phyloP scores from a whole-genome alignment of 2,888 invertebrate genomes.

The Exocentrus adspersus region DNA sequence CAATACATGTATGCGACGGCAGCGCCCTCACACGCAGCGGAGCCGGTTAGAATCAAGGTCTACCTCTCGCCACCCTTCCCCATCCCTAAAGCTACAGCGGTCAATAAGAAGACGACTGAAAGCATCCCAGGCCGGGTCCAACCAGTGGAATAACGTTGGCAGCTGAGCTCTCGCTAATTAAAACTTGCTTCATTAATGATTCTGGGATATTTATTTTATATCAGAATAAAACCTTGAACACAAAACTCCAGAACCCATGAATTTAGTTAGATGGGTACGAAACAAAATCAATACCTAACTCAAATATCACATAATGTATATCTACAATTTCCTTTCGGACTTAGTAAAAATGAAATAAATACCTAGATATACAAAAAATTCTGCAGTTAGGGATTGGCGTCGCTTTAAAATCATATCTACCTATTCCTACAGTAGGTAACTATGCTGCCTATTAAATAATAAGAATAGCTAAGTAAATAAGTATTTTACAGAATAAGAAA shows the following conservation, averaged over 20 bases:
- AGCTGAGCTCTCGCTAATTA: slow-evolving; percentile 44
- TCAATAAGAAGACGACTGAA: slow-evolving; percentile 61
- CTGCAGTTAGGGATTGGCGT: too few species aligned
- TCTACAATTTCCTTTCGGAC: too few species aligned
- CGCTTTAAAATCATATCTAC: too few species aligned
- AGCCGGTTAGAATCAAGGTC: slow-evolving; percentile 43
- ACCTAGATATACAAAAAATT: too few species aligned
- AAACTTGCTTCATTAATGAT: slow-evolving; percentile 51
- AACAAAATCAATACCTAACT: too few species aligned
- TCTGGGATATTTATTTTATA: slow-evolving; percentile 43
- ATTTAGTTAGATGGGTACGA: too few species aligned
- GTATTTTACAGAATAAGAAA: too few species aligned
- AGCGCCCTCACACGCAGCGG: slow-evolving; percentile 63
- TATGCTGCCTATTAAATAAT: too few species aligned
- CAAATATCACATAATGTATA: too few species aligned
- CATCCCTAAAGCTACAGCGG: slow-evolving; percentile 59
- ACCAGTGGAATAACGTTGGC: slow-evolving; percentile 24
- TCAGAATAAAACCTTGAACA: slow-evolving; percentile 12
- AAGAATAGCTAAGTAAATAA: too few species aligned
- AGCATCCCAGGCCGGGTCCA: slow-evolving; percentile 47
- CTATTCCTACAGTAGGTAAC: too few species aligned
- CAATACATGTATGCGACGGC: slow-evolving; percentile 57
- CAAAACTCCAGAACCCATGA: not conserved
- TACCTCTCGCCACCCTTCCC: slow-evolving; percentile 45
- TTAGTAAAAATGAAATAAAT: too few species aligned